Conservation (phyloP, 1,140 invertebrate species). For the Lordiphosa clarofinis region DNA sequence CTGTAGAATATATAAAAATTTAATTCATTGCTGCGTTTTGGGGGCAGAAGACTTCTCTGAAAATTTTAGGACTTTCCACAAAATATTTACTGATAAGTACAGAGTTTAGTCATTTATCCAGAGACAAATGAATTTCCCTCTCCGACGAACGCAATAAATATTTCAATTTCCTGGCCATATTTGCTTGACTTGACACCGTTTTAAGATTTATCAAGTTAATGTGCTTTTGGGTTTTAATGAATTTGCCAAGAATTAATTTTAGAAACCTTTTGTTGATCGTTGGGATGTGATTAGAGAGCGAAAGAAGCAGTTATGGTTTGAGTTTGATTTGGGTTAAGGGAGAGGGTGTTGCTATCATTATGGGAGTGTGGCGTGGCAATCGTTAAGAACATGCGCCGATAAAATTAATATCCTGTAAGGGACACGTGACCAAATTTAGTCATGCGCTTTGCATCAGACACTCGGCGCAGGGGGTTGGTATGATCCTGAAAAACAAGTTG, state of each 20-base stretch:
- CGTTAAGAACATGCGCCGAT: slow-evolving; percentile 56
- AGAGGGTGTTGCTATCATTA: slow-evolving; percentile 24
- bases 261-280: slow-evolving; percentile 28
- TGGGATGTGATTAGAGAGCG: slow-evolving; percentile 34
- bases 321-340: neutral
- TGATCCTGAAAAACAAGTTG: neutral
- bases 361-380: slow-evolving; percentile 42
- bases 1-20: too few relatives aligned
- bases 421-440: slow-evolving; percentile 50
- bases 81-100: too few relatives aligned
- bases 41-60: too few relatives aligned
- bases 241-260: slow-evolving; percentile 70
- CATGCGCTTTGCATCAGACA: slow-evolving; percentile 4
- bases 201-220: slow-evolving; percentile 66
- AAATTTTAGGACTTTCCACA: too few relatives aligned
- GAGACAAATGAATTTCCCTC: neutral
- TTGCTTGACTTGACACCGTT: slow-evolving; percentile 66
- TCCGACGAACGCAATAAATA: slow-evolving; percentile 45
- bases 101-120: too few relatives aligned
- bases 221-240: slow-evolving; percentile 66
- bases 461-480: too few relatives aligned
- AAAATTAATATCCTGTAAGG: slow-evolving; percentile 71
- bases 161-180: slow-evolving; percentile 68
- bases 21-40: too few relatives aligned
- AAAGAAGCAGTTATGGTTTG: slow-evolving; percentile 23